Evolutionary conservation across 2,797 vertebrate species (phyloP).

Genomic region (Eulemur coronatus): DNA sequence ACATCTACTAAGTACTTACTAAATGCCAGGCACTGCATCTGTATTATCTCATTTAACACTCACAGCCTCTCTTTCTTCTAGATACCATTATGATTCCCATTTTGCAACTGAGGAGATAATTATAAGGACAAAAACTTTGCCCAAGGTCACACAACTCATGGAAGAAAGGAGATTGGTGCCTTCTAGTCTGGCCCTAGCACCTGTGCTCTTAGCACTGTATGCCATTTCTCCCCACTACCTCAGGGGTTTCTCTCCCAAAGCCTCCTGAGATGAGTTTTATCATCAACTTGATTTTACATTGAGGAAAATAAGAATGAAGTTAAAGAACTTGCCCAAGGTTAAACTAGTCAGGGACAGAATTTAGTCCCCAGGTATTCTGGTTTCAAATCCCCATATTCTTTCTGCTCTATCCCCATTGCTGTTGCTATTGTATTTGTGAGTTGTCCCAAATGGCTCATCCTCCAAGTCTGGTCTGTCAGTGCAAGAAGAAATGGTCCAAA

Average conservation of each 20-base stretch:
- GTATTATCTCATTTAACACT: slow-evolving; percentile 14
- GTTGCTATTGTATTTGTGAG: not conserved
- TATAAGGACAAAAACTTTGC: slow-evolving; percentile 15
- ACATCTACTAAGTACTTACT: slow-evolving; percentile 14
- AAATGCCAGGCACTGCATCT: not conserved
- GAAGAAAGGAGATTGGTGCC: not conserved
- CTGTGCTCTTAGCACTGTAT: not conserved
- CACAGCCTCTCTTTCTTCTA: not conserved
- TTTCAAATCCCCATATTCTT: slow-evolving; percentile 4
- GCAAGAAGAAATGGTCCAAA: slow-evolving; percentile 63
- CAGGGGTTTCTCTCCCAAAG: not conserved
- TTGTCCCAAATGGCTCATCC: not conserved
- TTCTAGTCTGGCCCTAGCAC: not conserved
- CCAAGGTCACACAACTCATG: not conserved
- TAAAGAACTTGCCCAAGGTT: not conserved
- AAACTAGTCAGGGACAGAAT: not conserved
- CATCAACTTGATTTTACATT: not conserved
- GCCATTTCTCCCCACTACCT: not conserved
- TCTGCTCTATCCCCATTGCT: not conserved
- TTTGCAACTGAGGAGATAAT: slow-evolving; percentile 43
- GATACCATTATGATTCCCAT: not conserved
- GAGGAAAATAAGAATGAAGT: not conserved
- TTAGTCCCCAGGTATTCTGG: not conserved
- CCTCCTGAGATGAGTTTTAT: not conserved
- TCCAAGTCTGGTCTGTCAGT: slow-evolving; percentile 49